These are phyloP conservation scores for Penelope pileata DNA, from an alignment of 2,113 vertebrate genomes.

Conservation along the genomic window DNA sequence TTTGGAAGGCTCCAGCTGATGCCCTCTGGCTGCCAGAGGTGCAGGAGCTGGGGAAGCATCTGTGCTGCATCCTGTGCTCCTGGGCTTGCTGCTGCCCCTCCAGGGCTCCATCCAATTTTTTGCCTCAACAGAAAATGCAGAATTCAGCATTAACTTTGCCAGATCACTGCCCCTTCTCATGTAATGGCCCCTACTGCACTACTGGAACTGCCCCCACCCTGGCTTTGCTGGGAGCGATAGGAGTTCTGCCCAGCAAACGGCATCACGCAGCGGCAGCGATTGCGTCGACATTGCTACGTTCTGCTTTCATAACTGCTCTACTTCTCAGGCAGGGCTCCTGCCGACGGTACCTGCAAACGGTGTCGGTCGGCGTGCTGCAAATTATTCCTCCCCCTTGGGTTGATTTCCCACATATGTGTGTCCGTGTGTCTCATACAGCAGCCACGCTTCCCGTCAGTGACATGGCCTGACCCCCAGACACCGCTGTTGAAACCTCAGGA, in stretches of 20 bases:
- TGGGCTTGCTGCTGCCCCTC: fast-evolving
- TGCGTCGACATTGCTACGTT: conserved; percentile 32
- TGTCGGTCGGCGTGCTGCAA: background rate
- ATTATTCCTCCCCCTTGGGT: background rate
- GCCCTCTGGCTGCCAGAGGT: background rate
- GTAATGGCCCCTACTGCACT: background rate
- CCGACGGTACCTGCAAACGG: background rate
- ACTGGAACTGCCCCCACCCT: background rate
- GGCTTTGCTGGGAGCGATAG: background rate
- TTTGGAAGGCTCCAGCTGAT: background rate
- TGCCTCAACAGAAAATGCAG: background rate
- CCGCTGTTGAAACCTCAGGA: background rate
- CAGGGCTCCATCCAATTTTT: fast-evolving
- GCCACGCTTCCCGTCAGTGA: background rate
- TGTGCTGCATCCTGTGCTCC: background rate
- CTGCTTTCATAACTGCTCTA: conserved; percentile 4
- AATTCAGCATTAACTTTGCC: background rate
- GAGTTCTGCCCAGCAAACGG: background rate
- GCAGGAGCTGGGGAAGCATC: background rate
- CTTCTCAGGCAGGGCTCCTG: background rate
- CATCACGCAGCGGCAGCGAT: background rate
- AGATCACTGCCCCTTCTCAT: background rate
- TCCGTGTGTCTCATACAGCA: background rate
- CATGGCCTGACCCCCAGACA: background rate
- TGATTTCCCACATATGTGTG: background rate